Percentiles rank a stretch among this genome's conserved stretches.
These are phyloP conservation scores for Erebia ligea DNA, from an alignment of 2,888 invertebrate species.

Conservation along the genomic window DNA sequence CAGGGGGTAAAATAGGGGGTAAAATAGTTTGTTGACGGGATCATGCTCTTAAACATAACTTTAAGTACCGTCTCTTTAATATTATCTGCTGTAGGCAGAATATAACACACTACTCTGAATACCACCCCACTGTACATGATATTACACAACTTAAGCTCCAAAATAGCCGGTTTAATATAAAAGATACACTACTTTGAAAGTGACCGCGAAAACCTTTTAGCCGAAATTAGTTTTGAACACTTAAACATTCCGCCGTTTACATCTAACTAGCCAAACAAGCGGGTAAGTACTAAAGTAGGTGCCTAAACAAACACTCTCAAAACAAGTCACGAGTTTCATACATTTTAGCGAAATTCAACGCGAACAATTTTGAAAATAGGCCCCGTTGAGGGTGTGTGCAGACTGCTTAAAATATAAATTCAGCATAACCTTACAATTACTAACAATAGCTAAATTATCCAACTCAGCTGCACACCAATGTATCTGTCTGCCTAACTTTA, in stretches of 20 bases:
- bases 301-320: constrained; percentile 45
- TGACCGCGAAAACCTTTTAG: constrained; percentile 28
- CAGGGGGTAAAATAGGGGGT: too few relatives aligned
- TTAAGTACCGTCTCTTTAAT: too few relatives aligned
- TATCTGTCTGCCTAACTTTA: background rate
- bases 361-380: constrained; percentile 53
- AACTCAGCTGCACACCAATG: too few relatives aligned
- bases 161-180: constrained; percentile 17
- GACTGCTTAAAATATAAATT: constrained; percentile 17
- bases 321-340: constrained; percentile 50
- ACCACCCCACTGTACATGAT: background rate
- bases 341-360: constrained; percentile 53
- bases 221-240: constrained; percentile 24
- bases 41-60: too few relatives aligned
- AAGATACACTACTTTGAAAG: constrained; percentile 18
- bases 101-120: background rate
- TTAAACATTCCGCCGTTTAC: constrained; percentile 29
- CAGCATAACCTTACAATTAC: constrained; percentile 6
- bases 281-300: constrained; percentile 35
- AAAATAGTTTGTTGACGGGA: too few relatives aligned
- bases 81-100: too few relatives aligned
- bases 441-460: background rate
- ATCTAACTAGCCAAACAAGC: constrained; percentile 43
- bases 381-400: constrained; percentile 39
- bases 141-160: constrained; percentile 1